Conservation (phyloP, 2,113 vertebrate genomes). For the Notarius quadriscutis region DNA sequence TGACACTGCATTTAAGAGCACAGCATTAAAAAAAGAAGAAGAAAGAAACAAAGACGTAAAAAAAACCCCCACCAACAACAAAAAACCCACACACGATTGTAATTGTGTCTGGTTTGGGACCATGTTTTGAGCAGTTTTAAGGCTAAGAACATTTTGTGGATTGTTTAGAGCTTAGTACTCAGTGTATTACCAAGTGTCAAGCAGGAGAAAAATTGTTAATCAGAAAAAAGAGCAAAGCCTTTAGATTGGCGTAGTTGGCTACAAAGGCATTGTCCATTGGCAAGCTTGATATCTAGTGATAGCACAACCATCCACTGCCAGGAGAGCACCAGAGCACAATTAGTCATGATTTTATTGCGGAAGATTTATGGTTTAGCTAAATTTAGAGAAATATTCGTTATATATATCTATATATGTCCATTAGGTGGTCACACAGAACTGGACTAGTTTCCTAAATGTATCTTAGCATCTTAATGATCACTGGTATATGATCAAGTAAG, state of each 20-base stretch:
- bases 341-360: no score
- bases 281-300: background rate
- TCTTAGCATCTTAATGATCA: background rate
- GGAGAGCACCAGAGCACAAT: background rate
- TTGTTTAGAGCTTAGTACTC: background rate
- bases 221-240: background rate
- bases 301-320: slow-evolving; percentile 6
- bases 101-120: background rate
- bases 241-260: background rate
- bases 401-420: background rate
- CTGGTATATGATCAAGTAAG: background rate
- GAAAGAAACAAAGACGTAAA: background rate
- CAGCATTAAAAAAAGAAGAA: slow-evolving; percentile 14
- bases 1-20: slow-evolving; percentile 49
- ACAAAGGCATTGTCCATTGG: background rate
- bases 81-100: no score
- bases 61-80: slow-evolving; percentile 12
- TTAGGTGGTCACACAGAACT: background rate
- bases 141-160: background rate
- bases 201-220: background rate
- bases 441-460: background rate
- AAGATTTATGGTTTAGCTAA: background rate
- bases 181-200: background rate
- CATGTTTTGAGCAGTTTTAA: background rate
- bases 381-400: background rate